Conservation (phyloP, 2,888 invertebrate species). For the Chromoteleia sp. region DNA sequence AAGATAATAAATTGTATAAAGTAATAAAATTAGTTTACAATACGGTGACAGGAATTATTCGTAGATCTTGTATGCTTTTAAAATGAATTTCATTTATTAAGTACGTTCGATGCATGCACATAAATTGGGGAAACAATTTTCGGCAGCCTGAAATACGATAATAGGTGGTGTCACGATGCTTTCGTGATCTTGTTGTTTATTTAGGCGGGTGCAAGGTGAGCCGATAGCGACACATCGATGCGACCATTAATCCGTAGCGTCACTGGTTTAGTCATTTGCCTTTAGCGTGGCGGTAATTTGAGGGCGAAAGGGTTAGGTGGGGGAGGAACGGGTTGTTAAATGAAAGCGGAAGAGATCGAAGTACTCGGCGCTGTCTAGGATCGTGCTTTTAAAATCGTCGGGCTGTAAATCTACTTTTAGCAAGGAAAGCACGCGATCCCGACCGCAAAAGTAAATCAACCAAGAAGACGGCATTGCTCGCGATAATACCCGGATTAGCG, state of each 20-base stretch:
- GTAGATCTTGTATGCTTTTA: no score
- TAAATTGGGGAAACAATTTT: conserved; percentile 41
- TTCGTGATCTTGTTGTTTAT: conserved; percentile 62
- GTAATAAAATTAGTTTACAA: no score
- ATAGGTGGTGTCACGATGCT: conserved; percentile 32
- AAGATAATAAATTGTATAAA: no score
- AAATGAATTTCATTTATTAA: conserved; percentile 15
- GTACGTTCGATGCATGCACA: background rate
- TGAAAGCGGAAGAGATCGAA: conserved; percentile 67
- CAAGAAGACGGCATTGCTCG: conserved; percentile 75
- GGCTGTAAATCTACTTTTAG: conserved; percentile 74
- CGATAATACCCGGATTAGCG: conserved; percentile 76
- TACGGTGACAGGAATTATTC: no score
- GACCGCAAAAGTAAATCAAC: conserved; percentile 74
- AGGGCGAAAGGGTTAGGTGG: conserved; percentile 61
- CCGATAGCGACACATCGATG: conserved; percentile 49
- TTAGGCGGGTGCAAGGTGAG: conserved; percentile 40
- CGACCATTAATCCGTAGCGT: conserved; percentile 63
- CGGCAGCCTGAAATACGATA: conserved; percentile 33
- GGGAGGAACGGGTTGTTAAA: conserved; percentile 57
- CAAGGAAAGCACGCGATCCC: conserved; percentile 70
- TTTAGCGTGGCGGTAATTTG: conserved; percentile 63
- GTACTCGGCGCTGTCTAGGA: conserved; percentile 62
- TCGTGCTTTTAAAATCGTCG: conserved; percentile 71
- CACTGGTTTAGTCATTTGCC: conserved; percentile 61